Conservation (phyloP, 2,888 invertebrate genomes). For the Cinara cedri region DNA sequence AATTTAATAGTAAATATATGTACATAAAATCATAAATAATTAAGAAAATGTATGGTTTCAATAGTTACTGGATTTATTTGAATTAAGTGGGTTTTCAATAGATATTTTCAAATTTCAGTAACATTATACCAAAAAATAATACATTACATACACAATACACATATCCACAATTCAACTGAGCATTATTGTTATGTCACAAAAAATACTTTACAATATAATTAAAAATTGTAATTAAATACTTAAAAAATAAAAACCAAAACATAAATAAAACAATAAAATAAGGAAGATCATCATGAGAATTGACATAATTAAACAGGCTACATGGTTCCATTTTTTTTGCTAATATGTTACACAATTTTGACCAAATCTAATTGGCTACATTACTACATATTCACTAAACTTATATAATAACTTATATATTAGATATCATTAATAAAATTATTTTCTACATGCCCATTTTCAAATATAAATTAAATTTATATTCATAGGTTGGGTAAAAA, state of each 20-base stretch:
- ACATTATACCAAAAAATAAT: constrained; percentile 37
- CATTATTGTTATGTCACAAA: constrained; percentile 41
- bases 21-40: constrained; percentile 6
- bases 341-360: constrained; percentile 37
- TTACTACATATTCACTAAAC: constrained; percentile 18
- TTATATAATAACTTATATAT: constrained; percentile 30
- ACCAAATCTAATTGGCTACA: constrained; percentile 37
- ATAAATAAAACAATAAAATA: constrained; percentile 20
- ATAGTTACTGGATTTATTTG: constrained; percentile 35
- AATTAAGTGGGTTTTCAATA: constrained; percentile 16
- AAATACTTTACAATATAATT: constrained; percentile 20
- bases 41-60: background rate
- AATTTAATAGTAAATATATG: too few relatives aligned
- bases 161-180: constrained; percentile 43
- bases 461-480: constrained; percentile 23
- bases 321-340: constrained; percentile 32
- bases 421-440: constrained; percentile 1
- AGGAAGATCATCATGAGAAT: constrained; percentile 54
- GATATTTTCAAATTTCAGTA: constrained; percentile 29
- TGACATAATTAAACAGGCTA: constrained; percentile 48
- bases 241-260: constrained; percentile 50
- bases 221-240: constrained; percentile 22
- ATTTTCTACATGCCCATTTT: constrained; percentile 34
- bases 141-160: constrained; percentile 5
- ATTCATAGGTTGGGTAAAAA: constrained; percentile 25